A percentile compares a stretch with the other conserved stretches of the same genome.
phyloP scores from a whole-genome alignment of 1,140 invertebrate genomes.

The Drepana arcuata region DNA sequence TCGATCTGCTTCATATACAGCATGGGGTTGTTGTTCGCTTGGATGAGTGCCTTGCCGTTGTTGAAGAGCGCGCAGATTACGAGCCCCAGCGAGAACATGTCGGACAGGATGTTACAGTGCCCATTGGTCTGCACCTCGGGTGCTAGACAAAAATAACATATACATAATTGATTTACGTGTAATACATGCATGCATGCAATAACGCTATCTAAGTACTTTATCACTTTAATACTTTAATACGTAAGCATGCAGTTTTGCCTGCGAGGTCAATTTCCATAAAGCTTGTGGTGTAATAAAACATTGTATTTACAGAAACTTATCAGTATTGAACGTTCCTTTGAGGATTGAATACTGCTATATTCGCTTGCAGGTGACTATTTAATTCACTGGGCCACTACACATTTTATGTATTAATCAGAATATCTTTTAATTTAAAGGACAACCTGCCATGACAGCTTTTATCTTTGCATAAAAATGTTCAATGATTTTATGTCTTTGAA shows the following conservation, averaged over 20 bases:
- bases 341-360: too few species aligned
- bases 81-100: conserved; percentile 97
- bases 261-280: background rate
- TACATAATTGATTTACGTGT: background rate
- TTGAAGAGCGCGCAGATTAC: conserved; percentile 94
- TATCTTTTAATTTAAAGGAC: too few species aligned
- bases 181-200: background rate
- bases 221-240: background rate
- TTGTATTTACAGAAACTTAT: background rate
- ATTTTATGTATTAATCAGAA: too few species aligned
- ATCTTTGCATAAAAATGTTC: too few species aligned
- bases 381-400: too few species aligned
- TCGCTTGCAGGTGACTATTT: too few species aligned
- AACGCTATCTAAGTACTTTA: too few species aligned
- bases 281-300: background rate
- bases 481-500: too few species aligned
- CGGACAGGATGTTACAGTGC: conserved; percentile 87
- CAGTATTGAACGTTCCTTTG: too few species aligned
- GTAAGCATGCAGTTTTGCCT: background rate
- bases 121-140: conserved; percentile 91
- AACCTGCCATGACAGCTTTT: too few species aligned
- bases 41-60: conserved; percentile 86
- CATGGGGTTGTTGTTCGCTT: conserved; percentile 89
- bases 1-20: conserved; percentile 93
- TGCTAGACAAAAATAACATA: conserved; percentile 68